Evolutionary conservation across 2,113 vertebrate genomes (phyloP), one percentile per base, ranked within the genome.

Genomic region (Callospermophilus lateralis): DNA sequence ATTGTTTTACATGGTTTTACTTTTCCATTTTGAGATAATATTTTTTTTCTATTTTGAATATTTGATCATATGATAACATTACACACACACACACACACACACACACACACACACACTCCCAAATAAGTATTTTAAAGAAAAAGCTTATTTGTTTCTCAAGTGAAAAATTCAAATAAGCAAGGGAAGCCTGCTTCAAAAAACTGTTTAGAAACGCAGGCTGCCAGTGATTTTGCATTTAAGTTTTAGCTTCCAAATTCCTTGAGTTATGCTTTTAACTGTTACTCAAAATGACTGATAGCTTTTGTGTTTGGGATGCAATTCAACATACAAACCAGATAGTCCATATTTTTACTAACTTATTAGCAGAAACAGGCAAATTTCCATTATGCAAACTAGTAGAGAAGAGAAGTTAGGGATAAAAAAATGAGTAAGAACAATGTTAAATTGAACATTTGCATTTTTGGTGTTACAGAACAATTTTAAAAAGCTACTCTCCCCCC

Each of bases 391-490:
- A 68, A 70, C 9, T 63, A 65, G 4, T 58, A 13, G 12, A 91
- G 86, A 95, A 90, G 10, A 85, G 12, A 87, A 92, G 39, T 79
- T 74, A 76, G 15, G 20, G 28, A 1, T 4, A 72, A 93, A 74
- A 74, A 87, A 85, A 34, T 30, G 4, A 85, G 68, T 89, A 26
- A 15, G 15, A 53, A 8, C 51, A 84, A 78, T 81, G 6, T 63
- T 67, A 84, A 73, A 73, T 88, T 91, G 53, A 91, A 81, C 28
- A 45, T 70, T 94, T 84, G 86, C 7, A 83, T 32, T 87, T 77
- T 73, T 58, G 61, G 24, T 53, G 45, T 89, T 16, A 45, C 13
- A 42, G 32, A 20, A 73, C 34, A 74, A 55, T 68, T 86, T 74
- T 84, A 73, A 51, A 80, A 42, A 17, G 10, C 4, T 86, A 53